These are phyloP conservation scores for Trissolcus japonicus DNA, from an alignment of 2,888 invertebrate species.

Conservation along the genomic window DNA sequence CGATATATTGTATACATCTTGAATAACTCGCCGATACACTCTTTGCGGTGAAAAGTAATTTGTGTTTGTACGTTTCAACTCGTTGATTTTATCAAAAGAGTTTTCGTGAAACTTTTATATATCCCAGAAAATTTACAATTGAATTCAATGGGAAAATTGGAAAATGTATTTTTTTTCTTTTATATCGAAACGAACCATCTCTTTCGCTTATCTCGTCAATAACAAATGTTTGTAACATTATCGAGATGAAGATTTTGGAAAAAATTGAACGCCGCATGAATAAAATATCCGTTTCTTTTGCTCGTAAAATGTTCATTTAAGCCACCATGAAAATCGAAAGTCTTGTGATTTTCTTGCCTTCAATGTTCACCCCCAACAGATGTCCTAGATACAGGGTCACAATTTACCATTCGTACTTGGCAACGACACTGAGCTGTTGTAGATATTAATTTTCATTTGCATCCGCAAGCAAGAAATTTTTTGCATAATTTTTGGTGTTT, in stretches of 20 bases:
- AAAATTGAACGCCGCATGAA: too few species aligned
- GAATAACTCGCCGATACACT: background rate
- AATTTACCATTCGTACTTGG: slow-evolving; percentile 48
- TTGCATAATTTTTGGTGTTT: slow-evolving; percentile 32
- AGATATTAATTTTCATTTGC: slow-evolving; percentile 49
- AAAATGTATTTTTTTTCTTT: too few species aligned
- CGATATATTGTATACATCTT: background rate
- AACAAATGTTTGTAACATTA: too few species aligned
- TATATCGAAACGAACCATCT: too few species aligned
- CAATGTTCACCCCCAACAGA: slow-evolving; percentile 31
- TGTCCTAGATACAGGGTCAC: slow-evolving; percentile 47
- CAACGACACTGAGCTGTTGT: slow-evolving; percentile 46
- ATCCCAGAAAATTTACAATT: too few species aligned
- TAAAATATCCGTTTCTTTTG: background rate
- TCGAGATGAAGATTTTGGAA: too few species aligned
- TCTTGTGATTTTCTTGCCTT: slow-evolving; percentile 24
- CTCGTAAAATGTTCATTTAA: slow-evolving; percentile 9
- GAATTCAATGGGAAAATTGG: too few species aligned
- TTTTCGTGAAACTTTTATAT: too few species aligned
- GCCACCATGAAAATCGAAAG: slow-evolving; percentile 32
- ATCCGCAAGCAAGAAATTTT: slow-evolving; percentile 26
- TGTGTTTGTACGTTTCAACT: background rate
- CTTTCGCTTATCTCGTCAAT: too few species aligned
- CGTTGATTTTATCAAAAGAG: background rate
- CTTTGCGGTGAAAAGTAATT: background rate